phyloP scores from a whole-genome alignment of 2,113 vertebrate species.

The Semnornis frantzii region DNA sequence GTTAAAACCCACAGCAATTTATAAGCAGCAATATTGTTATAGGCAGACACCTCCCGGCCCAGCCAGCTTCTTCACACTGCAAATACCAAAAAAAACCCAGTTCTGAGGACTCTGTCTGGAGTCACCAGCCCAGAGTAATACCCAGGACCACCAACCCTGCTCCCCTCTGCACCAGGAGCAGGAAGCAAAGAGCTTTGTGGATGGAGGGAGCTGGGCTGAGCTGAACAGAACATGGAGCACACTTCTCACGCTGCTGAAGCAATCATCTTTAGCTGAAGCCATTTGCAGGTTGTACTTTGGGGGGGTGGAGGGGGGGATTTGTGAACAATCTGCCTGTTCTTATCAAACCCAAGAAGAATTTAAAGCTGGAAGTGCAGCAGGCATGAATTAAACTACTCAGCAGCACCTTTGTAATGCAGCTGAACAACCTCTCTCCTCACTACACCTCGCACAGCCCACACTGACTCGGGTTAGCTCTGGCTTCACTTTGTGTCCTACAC shows the following conservation, averaged over 20 bases:
- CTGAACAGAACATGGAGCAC: background rate
- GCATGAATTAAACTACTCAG: background rate
- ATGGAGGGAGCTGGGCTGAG: background rate
- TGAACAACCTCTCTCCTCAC: background rate
- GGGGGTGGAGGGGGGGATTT: background rate
- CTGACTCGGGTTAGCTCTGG: background rate
- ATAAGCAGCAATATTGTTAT: background rate
- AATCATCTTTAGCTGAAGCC: background rate
- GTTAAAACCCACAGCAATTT: background rate
- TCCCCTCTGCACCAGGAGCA: rapidly evolving
- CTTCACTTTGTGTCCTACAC: background rate
- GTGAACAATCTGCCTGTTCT: background rate
- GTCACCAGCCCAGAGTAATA: background rate
- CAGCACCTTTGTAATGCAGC: background rate
- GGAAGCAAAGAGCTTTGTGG: background rate
- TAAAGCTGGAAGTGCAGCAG: constrained; percentile 40
- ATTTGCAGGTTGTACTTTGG: background rate
- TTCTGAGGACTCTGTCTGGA: background rate
- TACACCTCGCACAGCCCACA: background rate
- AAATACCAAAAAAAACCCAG: background rate
- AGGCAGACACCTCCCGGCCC: background rate
- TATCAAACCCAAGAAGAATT: constrained; percentile 29
- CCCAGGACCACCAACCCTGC: background rate
- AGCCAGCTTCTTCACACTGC: background rate
- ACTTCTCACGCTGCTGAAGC: background rate